Conservation (phyloP, 2,888 invertebrate genomes). For the Cerastoderma edule region DNA sequence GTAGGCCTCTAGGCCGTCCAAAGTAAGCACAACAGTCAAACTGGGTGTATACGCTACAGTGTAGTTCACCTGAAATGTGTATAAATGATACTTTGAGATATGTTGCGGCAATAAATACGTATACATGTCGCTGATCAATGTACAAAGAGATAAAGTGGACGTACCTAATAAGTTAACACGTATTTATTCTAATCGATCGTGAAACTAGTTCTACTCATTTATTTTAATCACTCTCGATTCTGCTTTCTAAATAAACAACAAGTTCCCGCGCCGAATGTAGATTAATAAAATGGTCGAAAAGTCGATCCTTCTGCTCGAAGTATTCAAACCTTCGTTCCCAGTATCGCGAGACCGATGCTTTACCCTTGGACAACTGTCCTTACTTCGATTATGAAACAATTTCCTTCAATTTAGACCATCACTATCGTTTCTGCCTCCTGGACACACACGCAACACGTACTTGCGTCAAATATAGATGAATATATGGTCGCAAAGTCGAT, state of each 20-base stretch:
- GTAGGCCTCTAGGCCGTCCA: not conserved
- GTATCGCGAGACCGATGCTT: not conserved
- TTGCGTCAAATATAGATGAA: not conserved
- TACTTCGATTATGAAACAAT: too few relatives aligned
- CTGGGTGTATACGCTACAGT: not conserved
- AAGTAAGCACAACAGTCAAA: not conserved
- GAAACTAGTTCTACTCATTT: not conserved
- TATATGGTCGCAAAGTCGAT: not conserved
- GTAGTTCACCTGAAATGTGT: not conserved
- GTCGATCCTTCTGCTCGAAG: not conserved
- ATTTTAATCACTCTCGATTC: not conserved
- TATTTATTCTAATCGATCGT: too few relatives aligned
- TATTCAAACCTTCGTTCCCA: not conserved
- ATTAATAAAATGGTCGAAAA: not conserved
- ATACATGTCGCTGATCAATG: not conserved
- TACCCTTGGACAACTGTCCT: too few relatives aligned
- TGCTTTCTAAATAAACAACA: not conserved
- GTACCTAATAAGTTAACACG: too few relatives aligned
- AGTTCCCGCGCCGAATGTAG: not conserved
- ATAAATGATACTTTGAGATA: not conserved
- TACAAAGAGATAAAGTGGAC: not conserved
- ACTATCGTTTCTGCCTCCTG: too few relatives aligned
- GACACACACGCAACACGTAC: not conserved
- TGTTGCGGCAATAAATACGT: not conserved
- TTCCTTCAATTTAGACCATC: too few relatives aligned